Evolutionary conservation across 2,113 vertebrate genomes (phyloP), one percentile per base, ranked within the genome.

Genomic region (Chaenocephalus aceratus): DNA sequence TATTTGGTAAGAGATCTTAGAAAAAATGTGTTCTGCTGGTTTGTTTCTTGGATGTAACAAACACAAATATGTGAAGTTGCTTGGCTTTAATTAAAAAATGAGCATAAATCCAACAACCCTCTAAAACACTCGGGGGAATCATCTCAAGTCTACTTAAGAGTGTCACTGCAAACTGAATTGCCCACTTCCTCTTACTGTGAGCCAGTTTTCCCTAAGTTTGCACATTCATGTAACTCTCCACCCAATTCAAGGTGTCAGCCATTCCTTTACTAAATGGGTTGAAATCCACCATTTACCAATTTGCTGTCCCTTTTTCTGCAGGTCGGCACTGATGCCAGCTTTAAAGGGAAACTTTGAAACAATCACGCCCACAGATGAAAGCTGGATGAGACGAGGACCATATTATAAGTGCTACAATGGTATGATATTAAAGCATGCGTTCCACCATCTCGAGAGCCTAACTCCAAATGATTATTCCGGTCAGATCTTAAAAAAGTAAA

Each of bases 401-500:
- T 44, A 11, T 52, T 53, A 16, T 13, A 52, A 58, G 58, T 11
- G 21, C 45, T 72, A 57, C 54, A 53, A 23, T 60, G 12, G 51
- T 56, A 4, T 51, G 26, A 58, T 21, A 66, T 68, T 30, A 34
- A 74, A 71, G 51, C 54, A 56, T 56, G 52, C 51, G 48, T 26
- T 79, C 60, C 54, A 48, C 49, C 18, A 62, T 49, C 66, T 86
- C 58, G 23, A 44, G 46, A 82, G 58, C 54, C 68, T 10, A 72
- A 76, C 56, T 77, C 10, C 6, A 70, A 74, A 90, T 88, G 77
- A 77, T 77, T 78, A 88, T 83, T 91, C 75, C 2, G 56, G 68
- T 89, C 84, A 81, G 84, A 84, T 70, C 62, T 64, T 52, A 83
- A 46, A 78, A 41, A 84, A 88, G 79, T 79, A 70, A 83, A 84